A percentile compares a stretch with the other conserved stretches of the same genome.
Evolutionary conservation across 2,888 invertebrate genomes (phyloP).

Genomic region (Ochropleura leucogaster): DNA sequence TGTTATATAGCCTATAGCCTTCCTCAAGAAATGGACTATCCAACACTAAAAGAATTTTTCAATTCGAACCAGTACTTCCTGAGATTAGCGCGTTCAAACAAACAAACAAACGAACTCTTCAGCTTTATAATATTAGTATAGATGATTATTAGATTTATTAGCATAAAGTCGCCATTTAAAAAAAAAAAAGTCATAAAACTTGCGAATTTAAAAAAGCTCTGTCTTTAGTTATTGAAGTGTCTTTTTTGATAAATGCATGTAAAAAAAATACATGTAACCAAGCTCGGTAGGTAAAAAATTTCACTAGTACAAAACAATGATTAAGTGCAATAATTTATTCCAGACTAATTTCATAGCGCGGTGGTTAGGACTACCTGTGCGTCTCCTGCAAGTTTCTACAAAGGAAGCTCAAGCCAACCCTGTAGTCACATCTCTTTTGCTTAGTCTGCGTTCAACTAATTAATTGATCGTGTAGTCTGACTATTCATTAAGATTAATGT

Average conservation of each 20-base stretch:
- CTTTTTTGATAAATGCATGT: neutral
- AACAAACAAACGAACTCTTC: too few relatives aligned
- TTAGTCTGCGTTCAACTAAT: constrained; percentile 31
- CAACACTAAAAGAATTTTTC: too few relatives aligned
- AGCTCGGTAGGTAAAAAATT: neutral
- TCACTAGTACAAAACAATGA: neutral
- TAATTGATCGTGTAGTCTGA: constrained; percentile 27
- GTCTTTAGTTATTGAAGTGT: neutral
- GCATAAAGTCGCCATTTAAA: too few relatives aligned
- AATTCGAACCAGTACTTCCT: too few relatives aligned
- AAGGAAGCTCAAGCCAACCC: constrained; percentile 5
- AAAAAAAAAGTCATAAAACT: too few relatives aligned
- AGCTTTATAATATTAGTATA: too few relatives aligned
- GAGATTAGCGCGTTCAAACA: too few relatives aligned
- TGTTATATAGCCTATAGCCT: too few relatives aligned
- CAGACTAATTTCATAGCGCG: constrained; percentile 11
- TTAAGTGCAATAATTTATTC: constrained; percentile 29
- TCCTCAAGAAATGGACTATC: too few relatives aligned
- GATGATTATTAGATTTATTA: too few relatives aligned
- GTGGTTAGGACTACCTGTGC: constrained; percentile 2
- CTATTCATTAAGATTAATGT: constrained; percentile 34
- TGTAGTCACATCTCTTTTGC: constrained; percentile 31
- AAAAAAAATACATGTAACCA: neutral
- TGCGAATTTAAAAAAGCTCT: too few relatives aligned
- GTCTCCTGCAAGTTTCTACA: neutral